Percentiles rank a stretch among this genome's conserved stretches.
Evolutionary conservation across 2,888 invertebrate genomes (phyloP).

Genomic region (Hybos culiciformis): DNA sequence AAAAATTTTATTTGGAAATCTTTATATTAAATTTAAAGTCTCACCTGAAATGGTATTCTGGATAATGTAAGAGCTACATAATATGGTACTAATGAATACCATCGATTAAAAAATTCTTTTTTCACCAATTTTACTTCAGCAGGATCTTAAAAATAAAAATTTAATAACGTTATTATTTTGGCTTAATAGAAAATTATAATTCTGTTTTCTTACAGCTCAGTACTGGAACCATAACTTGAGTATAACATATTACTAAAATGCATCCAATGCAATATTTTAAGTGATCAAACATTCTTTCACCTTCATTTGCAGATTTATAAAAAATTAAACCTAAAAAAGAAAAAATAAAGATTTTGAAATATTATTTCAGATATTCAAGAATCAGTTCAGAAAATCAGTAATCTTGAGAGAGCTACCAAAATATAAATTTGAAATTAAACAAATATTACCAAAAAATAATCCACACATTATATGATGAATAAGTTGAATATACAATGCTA

Average conservation of each 20-base stretch:
- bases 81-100: conserved; percentile 51
- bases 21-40: conserved; percentile 6
- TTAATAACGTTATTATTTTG: neutral
- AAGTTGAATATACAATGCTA: conserved; percentile 46
- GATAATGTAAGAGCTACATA: conserved; percentile 49
- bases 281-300: conserved; percentile 52
- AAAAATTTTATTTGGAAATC: neutral
- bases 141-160: conserved; percentile 41
- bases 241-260: conserved; percentile 51
- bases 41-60: conserved; percentile 43
- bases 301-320: conserved; percentile 48
- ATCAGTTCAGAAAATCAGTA: neutral
- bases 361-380: neutral
- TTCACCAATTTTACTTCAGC: conserved; percentile 53
- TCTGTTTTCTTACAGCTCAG: conserved; percentile 46
- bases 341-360: neutral
- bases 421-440: neutral
- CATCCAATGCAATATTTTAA: conserved; percentile 52
- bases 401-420: too few species aligned
- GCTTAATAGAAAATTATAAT: neutral
- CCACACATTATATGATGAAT: conserved; percentile 49
- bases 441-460: conserved; percentile 32
- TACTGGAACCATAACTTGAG: conserved; percentile 55
- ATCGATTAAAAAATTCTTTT: conserved; percentile 55
- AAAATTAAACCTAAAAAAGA: conserved; percentile 41